phyloP scores from a whole-genome alignment of 1,140 invertebrate species.

The Pogonomyrmex barbatus region DNA sequence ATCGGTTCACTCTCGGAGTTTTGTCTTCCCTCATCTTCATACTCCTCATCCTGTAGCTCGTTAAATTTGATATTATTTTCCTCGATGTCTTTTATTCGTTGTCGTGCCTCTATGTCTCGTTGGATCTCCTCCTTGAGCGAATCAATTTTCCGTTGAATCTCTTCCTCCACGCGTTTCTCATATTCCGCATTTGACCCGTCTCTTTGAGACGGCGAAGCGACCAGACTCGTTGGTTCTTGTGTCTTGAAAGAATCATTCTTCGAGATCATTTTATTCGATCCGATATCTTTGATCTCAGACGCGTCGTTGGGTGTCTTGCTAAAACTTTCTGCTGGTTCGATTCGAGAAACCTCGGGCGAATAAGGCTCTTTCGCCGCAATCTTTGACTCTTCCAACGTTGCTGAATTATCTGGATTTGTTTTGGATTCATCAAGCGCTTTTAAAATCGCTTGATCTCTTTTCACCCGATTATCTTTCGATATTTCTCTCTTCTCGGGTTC shows the following conservation, averaged over 20 bases:
- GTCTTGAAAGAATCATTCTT: not conserved
- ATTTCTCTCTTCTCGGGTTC: conserved; percentile 20
- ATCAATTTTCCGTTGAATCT: conserved; percentile 77
- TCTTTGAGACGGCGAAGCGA: not conserved
- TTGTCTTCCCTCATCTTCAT: conserved; percentile 37
- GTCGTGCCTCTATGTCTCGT: conserved; percentile 71
- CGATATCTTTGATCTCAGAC: not conserved
- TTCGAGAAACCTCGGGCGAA: not conserved
- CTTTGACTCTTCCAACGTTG: not conserved
- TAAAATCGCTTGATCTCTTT: conserved; percentile 13
- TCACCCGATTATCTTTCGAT: conserved; percentile 10
- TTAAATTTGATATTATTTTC: conserved; percentile 75
- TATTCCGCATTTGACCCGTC: conserved; percentile 48
- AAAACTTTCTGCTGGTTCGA: not conserved
- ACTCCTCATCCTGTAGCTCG: conserved; percentile 48
- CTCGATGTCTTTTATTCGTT: conserved; percentile 68
- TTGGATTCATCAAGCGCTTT: not conserved
- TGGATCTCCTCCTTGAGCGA: conserved; percentile 78
- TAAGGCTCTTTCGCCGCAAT: not conserved
- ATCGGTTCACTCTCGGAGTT: not conserved
- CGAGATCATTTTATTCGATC: not conserved
- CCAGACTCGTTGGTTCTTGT: not conserved
- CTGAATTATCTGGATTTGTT: not conserved
- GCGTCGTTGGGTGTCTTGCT: not conserved
- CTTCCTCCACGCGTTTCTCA: conserved; percentile 72